Conservation (phyloP, 1,140 invertebrate species). For the Heliconius melpomene region DNA sequence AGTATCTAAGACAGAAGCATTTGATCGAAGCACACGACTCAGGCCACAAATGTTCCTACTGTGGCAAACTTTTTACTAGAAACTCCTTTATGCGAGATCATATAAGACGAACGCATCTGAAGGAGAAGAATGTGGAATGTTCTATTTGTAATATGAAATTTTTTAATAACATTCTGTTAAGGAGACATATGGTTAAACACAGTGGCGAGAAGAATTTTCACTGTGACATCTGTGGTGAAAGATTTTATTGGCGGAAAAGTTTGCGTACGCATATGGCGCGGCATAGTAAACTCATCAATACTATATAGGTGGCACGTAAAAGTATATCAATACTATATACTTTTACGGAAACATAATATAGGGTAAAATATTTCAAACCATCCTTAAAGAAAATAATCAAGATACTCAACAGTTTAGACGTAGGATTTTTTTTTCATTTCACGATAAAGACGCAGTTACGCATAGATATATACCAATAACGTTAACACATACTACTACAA, state of each 20-base stretch:
- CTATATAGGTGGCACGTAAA: slow-evolving; percentile 18
- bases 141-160: slow-evolving; percentile 75
- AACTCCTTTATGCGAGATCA: slow-evolving; percentile 72
- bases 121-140: slow-evolving; percentile 77
- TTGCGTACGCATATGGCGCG: slow-evolving; percentile 62
- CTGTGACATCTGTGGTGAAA: slow-evolving; percentile 77
- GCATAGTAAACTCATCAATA: slow-evolving; percentile 56
- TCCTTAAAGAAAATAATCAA: too few species aligned
- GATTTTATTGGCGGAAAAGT: slow-evolving; percentile 72
- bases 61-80: slow-evolving; percentile 68
- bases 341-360: too few species aligned
- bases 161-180: slow-evolving; percentile 80
- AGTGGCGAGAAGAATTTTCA: slow-evolving; percentile 70
- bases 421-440: too few species aligned
- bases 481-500: too few species aligned
- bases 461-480: too few species aligned
- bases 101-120: slow-evolving; percentile 69
- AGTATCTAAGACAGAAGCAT: slow-evolving; percentile 71
- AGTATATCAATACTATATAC: slow-evolving; percentile 36
- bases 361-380: too few species aligned
- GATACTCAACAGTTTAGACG: too few species aligned
- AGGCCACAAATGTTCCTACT: slow-evolving; percentile 67
- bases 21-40: slow-evolving; percentile 66
- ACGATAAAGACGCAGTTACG: too few species aligned
- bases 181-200: slow-evolving; percentile 88